Evolutionary conservation across 2,888 invertebrate genomes (phyloP).

Genomic region (Ophraella communa): DNA sequence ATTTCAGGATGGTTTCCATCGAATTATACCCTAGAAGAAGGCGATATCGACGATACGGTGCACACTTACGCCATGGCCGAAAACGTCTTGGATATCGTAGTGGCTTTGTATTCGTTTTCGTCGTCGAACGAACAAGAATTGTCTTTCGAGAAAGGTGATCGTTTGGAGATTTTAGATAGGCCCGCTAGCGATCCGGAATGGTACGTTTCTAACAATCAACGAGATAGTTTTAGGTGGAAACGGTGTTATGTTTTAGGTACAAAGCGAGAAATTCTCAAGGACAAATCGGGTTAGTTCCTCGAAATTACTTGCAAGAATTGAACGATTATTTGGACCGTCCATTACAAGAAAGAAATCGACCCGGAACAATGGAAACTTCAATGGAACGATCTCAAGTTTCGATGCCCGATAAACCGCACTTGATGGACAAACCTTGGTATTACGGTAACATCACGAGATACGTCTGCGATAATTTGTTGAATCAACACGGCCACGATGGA

Average conservation of each 20-base stretch:
- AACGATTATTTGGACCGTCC: slow-evolving; percentile 89
- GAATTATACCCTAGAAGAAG: slow-evolving; percentile 95
- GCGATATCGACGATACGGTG: slow-evolving; percentile 83
- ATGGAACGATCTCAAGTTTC: slow-evolving; percentile 57
- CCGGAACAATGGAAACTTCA: slow-evolving; percentile 52
- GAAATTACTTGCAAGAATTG: slow-evolving; percentile 92
- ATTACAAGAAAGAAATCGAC: slow-evolving; percentile 66
- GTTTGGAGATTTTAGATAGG: slow-evolving; percentile 93
- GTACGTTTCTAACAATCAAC: slow-evolving; percentile 61
- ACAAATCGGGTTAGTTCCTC: slow-evolving; percentile 92
- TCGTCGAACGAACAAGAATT: slow-evolving; percentile 95
- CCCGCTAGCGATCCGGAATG: slow-evolving; percentile 98
- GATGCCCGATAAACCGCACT: slow-evolving; percentile 69
- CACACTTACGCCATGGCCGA: slow-evolving; percentile 95
- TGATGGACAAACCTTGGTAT: slow-evolving; percentile 92
- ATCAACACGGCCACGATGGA: slow-evolving; percentile 94
- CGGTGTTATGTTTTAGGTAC: too few species aligned
- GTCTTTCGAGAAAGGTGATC: slow-evolving; percentile 96
- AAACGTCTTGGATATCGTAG: slow-evolving; percentile 94
- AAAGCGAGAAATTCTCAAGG: slow-evolving; percentile 93
- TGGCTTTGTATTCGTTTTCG: slow-evolving; percentile 92
- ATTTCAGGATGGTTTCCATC: slow-evolving; percentile 94
- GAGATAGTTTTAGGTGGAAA: too few species aligned
- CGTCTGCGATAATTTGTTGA: slow-evolving; percentile 95
- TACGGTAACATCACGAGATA: slow-evolving; percentile 94